Percentiles rank a stretch among this genome's conserved stretches.
phyloP scores from a whole-genome alignment of 2,888 invertebrate genomes.

The Calliopum simillimum region DNA sequence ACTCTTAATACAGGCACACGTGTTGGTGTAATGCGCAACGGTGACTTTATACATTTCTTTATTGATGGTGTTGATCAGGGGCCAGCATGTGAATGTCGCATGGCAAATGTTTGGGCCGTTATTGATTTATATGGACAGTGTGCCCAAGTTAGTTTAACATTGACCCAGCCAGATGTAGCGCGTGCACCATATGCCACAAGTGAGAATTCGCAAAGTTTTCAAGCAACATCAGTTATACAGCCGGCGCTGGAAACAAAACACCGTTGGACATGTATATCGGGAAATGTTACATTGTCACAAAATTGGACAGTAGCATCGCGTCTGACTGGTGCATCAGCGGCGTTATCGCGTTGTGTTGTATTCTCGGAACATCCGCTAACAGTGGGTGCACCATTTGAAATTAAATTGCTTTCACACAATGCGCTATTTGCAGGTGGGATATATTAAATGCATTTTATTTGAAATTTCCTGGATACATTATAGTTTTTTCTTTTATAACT shows the following conservation, averaged over 20 bases:
- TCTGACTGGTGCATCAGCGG: slow-evolving; percentile 60
- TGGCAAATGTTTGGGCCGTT: slow-evolving; percentile 89
- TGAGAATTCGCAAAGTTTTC: slow-evolving; percentile 71
- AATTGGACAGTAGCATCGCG: slow-evolving; percentile 66
- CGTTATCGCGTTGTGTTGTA: slow-evolving; percentile 64
- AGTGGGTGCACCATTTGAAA: slow-evolving; percentile 66
- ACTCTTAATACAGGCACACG: slow-evolving; percentile 81
- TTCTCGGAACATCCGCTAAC: slow-evolving; percentile 66
- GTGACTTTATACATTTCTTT: slow-evolving; percentile 88
- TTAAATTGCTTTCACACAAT: slow-evolving; percentile 65
- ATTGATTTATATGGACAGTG: slow-evolving; percentile 95
- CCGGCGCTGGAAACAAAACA: slow-evolving; percentile 68
- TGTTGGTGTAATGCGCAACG: slow-evolving; percentile 88
- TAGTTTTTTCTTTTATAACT: slow-evolving; percentile 51
- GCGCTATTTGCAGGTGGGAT: slow-evolving; percentile 64
- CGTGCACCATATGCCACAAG: slow-evolving; percentile 67
- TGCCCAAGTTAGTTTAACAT: slow-evolving; percentile 80
- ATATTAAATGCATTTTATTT: neutral
- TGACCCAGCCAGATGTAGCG: slow-evolving; percentile 58
- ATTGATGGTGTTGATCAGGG: slow-evolving; percentile 90
- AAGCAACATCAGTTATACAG: slow-evolving; percentile 71
- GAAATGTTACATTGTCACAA: slow-evolving; percentile 64
- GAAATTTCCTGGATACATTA: neutral
- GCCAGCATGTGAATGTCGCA: slow-evolving; percentile 82
- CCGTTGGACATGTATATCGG: slow-evolving; percentile 66